Evolutionary conservation across 2,888 invertebrate genomes (phyloP).

Genomic region (Nysson spinosus): DNA sequence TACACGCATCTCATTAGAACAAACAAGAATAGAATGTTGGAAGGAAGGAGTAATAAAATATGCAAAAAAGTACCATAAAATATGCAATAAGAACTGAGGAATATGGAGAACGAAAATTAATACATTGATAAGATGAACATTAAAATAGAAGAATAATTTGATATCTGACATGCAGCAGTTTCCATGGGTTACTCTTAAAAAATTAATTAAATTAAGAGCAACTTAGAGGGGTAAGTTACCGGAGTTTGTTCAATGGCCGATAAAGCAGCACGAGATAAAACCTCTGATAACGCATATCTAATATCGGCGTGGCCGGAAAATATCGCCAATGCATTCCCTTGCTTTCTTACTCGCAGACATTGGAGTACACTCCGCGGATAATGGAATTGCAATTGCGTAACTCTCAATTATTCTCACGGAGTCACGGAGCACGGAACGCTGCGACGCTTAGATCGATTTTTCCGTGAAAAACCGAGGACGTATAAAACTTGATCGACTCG

Average conservation of each 20-base stretch:
- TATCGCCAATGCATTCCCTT: too few relatives aligned
- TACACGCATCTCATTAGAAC: too few relatives aligned
- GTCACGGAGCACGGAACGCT: constrained; percentile 27
- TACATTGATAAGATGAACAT: background rate
- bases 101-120: background rate
- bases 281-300: too few relatives aligned
- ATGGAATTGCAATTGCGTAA: constrained; percentile 32
- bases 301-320: too few relatives aligned
- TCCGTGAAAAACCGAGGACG: constrained; percentile 26
- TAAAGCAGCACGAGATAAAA: constrained; percentile 35
- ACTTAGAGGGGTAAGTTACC: constrained; percentile 51
- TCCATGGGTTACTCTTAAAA: constrained; percentile 10
- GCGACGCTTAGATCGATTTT: constrained; percentile 48
- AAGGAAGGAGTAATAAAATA: too few relatives aligned
- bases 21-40: too few relatives aligned
- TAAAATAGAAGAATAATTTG: constrained; percentile 8
- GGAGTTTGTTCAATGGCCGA: constrained; percentile 48
- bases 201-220: background rate
- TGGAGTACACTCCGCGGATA: constrained; percentile 34
- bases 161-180: constrained; percentile 37
- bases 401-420: constrained; percentile 17
- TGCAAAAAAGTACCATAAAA: too few relatives aligned
- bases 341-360: constrained; percentile 17
- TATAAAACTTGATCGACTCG: too few relatives aligned
- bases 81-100: constrained; percentile 6